These are phyloP conservation scores for Netelia inedita DNA, from an alignment of 2,888 invertebrate species.

Conservation along the genomic window DNA sequence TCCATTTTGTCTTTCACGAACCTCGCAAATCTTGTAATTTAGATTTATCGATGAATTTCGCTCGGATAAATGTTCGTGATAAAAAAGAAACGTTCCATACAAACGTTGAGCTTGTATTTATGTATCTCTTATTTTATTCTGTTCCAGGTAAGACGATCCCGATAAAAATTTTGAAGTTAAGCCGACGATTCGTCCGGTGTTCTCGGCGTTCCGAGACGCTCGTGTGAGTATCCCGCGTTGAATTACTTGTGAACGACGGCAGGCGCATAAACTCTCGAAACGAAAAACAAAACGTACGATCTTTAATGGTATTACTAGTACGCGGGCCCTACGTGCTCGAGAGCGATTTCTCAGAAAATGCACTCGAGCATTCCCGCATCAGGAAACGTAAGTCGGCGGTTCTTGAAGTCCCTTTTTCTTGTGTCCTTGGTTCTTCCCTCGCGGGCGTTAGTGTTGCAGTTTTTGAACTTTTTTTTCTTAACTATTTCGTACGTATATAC, in stretches of 20 bases:
- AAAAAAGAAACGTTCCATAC: background rate
- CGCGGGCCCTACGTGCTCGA: conserved; percentile 60
- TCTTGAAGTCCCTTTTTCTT: conserved; percentile 17
- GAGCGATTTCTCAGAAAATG: conserved; percentile 57
- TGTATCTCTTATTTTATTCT: conserved; percentile 63
- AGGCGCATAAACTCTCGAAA: conserved; percentile 15
- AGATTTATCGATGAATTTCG: background rate
- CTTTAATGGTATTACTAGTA: conserved; percentile 68
- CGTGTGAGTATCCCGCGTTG: conserved; percentile 56
- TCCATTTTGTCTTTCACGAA: too few relatives aligned
- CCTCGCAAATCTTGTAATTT: too few relatives aligned
- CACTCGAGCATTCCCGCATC: conserved; percentile 45
- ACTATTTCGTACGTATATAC: background rate
- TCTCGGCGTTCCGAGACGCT: conserved; percentile 48
- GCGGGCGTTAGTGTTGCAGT: background rate
- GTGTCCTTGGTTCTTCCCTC: conserved; percentile 10
- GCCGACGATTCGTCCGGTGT: conserved; percentile 62
- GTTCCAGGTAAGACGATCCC: conserved; percentile 73
- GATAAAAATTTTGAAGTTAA: conserved; percentile 60
- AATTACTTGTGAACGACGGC: conserved; percentile 7
- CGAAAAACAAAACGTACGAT: conserved; percentile 46
- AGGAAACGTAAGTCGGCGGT: conserved; percentile 9
- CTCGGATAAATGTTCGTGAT: background rate
- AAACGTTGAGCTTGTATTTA: background rate
- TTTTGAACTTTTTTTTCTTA: background rate